These are phyloP conservation scores for Sardina pilchardus DNA, from an alignment of 2,113 vertebrate species.

Conservation along the genomic window DNA sequence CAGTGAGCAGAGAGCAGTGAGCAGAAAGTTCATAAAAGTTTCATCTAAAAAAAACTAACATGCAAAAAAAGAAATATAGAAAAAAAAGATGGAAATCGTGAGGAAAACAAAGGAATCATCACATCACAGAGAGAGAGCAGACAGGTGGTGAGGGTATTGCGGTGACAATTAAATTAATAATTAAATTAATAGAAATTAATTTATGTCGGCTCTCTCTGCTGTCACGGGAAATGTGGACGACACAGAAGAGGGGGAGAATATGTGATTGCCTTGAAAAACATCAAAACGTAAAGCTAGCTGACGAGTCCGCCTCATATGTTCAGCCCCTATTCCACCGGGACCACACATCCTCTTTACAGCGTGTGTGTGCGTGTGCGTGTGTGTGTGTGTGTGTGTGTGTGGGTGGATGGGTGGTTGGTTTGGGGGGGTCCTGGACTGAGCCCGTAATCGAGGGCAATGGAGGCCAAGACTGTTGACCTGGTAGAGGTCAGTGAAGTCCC, in stretches of 20 bases:
- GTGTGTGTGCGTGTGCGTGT: background rate
- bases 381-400: background rate
- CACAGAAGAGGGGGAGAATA: too few species aligned
- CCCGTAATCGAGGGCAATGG: background rate
- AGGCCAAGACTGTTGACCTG: slow-evolving; percentile 7
- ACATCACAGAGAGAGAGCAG: slow-evolving; percentile 31
- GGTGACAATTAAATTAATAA: background rate
- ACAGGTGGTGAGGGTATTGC: background rate
- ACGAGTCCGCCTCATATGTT: background rate
- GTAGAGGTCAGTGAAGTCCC: background rate
- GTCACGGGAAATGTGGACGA: too few species aligned
- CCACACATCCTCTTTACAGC: background rate
- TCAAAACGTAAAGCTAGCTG: background rate
- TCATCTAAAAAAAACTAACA: slow-evolving; percentile 46
- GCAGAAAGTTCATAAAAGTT: slow-evolving; percentile 66
- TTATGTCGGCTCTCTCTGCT: background rate
- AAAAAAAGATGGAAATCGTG: background rate
- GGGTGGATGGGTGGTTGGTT: background rate
- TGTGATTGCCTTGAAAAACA: background rate
- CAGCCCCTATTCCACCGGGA: background rate
- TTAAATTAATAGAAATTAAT: background rate
- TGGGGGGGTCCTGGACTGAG: background rate
- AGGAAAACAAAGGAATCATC: background rate
- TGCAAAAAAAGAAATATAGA: slow-evolving; percentile 37
- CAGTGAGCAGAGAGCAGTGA: background rate